phyloP scores from a whole-genome alignment of 2,888 invertebrate species.

The Limnephilus rhombicus region DNA sequence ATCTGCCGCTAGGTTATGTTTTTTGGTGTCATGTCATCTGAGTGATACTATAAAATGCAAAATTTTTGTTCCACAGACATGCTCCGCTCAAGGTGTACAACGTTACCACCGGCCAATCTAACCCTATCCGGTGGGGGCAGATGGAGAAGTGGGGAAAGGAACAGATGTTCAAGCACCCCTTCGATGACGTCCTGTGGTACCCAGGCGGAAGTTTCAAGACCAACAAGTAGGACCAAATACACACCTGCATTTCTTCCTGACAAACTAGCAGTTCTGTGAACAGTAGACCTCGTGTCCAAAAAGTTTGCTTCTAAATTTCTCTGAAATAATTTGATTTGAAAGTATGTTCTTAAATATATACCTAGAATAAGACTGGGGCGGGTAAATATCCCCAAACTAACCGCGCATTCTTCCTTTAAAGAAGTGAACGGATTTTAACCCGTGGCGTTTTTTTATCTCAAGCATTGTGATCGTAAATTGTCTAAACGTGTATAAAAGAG shows the following conservation, averaged over 20 bases:
- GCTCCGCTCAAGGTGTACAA: conserved; percentile 82
- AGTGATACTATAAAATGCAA: not conserved
- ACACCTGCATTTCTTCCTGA: not conserved
- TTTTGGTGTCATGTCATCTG: not conserved
- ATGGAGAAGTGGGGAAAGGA: conserved; percentile 78
- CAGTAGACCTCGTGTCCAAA: no score
- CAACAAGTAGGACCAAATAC: conserved; percentile 71
- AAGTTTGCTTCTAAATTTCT: no score
- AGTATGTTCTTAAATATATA: no score
- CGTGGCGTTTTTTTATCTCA: no score
- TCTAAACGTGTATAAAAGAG: no score
- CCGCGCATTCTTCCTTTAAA: no score
- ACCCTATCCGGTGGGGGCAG: conserved; percentile 84
- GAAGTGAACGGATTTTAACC: no score
- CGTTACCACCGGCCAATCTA: conserved; percentile 83
- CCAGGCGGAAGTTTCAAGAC: conserved; percentile 78
- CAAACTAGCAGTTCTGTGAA: no score
- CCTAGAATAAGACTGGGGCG: no score
- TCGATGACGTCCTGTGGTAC: conserved; percentile 83
- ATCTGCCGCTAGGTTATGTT: not conserved
- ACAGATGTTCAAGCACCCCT: conserved; percentile 78
- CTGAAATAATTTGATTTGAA: no score
- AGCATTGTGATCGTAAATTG: no score
- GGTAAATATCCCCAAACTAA: no score
- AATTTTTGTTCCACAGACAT: conserved; percentile 66